Evolutionary conservation across 2,113 vertebrate species (phyloP), one percentile per base, ranked within the genome.

Genomic region (Poicephalus meyeri): DNA sequence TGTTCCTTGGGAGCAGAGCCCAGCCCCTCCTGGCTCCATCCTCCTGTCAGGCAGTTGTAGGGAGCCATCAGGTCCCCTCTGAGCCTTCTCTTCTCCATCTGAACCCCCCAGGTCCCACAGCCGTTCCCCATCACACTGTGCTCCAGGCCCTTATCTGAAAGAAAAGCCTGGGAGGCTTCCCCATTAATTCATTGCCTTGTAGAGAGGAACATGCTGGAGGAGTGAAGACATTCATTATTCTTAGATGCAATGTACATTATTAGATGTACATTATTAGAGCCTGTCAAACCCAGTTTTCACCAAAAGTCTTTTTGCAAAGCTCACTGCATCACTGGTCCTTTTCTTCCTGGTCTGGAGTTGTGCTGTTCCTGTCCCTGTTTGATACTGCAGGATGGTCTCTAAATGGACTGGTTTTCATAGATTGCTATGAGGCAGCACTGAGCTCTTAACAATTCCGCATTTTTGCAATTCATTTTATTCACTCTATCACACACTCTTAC

Each of bases 401-500:
- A 89, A 96, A 89, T 37, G 77, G 77, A 20, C 66, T 89, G 80
- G 50, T 93, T 96, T 87, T 89, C 63, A 88, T 53, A 70, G 63
- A 47, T 87, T 85, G 87, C 80, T 78, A 7, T 84, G 81, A 92
- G 78, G 47, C 42, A 50, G 73, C 68, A 52, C 88, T 60, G 91
- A 87, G 87, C 72, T 87, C 79, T 70, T 92, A 37, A 82, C 49
- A 94, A 55, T 91, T 95, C 64, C 47, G 26, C 23, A 6, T 80
- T 93, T 97, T 97, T 95, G 91, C 78, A 93, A 89, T 86, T 95
- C 60, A 91, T 97, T 95, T 92, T 74, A 25, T 91, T 97, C 91
- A 86, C 61, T 79, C 65, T 85, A 39, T 76, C 56, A 33, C 14
- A 2, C 26, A 55, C 37, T 21, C n/a, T 21, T 78, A 69, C 86